Conservation (phyloP, 2,113 vertebrate species). For the Phycodurus eques region DNA sequence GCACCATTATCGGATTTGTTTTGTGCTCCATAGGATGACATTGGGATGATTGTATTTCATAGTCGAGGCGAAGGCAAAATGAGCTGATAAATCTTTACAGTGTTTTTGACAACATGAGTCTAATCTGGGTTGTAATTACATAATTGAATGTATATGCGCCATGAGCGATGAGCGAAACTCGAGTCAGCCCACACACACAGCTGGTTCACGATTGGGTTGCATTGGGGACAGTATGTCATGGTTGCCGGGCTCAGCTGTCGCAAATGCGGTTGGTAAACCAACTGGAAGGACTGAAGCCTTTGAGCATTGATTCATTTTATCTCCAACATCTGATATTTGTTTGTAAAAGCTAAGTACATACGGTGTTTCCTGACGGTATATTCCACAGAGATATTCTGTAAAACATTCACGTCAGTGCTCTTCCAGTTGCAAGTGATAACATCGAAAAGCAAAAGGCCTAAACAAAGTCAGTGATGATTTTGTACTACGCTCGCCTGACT, state of each 20-base stretch:
- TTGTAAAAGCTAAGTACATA: background rate
- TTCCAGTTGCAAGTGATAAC: background rate
- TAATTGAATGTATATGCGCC: constrained; percentile 51
- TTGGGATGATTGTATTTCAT: background rate
- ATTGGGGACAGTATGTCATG: constrained; percentile 15
- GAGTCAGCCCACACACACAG: constrained; percentile 45
- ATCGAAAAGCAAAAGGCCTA: background rate
- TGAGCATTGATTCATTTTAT: constrained; percentile 5
- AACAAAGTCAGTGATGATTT: background rate
- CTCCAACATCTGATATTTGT: constrained; percentile 9
- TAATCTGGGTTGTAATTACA: constrained; percentile 50
- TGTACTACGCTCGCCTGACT: background rate
- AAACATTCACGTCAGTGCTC: background rate
- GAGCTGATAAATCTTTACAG: constrained; percentile 8
- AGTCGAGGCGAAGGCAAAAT: constrained; percentile 8
- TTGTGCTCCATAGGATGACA: background rate
- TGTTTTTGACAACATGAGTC: constrained; percentile 11
- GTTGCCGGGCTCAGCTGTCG: constrained; percentile 35
- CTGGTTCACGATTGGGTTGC: constrained; percentile 27
- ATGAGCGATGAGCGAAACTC: constrained; percentile 46
- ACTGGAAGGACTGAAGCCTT: constrained; percentile 10
- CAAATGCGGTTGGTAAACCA: constrained; percentile 17
- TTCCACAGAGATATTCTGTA: background rate
- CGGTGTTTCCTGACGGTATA: background rate
- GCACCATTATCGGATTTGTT: constrained; percentile 20